These are phyloP conservation scores for Alectoris magna DNA, from an alignment of 2,797 vertebrate genomes.

Conservation along the genomic window DNA sequence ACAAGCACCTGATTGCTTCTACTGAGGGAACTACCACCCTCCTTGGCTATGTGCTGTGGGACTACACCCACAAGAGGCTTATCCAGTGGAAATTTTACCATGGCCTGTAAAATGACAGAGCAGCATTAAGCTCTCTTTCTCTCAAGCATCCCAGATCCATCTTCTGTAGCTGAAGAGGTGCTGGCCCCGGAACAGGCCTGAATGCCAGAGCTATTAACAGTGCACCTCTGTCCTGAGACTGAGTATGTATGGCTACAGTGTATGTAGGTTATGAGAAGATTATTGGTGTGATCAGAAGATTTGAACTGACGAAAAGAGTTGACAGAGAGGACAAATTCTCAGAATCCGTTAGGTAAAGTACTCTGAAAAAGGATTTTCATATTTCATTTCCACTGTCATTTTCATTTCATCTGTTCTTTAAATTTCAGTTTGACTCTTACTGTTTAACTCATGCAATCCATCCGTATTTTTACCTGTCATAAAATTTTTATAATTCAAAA, in stretches of 20 bases:
- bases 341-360: not conserved
- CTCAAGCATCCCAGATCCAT: not conserved
- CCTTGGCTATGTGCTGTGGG: rapidly evolving
- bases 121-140: not conserved
- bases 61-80: not conserved
- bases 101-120: not conserved
- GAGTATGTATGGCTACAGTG: rapidly evolving
- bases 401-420: not conserved
- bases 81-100: not conserved
- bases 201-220: not conserved
- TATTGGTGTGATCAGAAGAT: not conserved
- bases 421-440: not conserved
- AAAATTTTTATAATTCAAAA: not conserved
- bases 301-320: not conserved
- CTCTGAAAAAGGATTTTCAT: not conserved
- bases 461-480: not conserved
- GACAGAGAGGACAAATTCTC: not conserved
- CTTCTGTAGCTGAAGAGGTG: not conserved
- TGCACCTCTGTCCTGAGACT: not conserved
- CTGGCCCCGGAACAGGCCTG: not conserved
- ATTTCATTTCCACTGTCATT: not conserved
- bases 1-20: not conserved
- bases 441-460: not conserved
- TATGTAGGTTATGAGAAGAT: not conserved
- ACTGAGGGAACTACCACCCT: not conserved